A percentile compares a stretch with the other conserved stretches of the same genome.
phyloP scores from a whole-genome alignment of 2,797 vertebrate genomes.

The Sebastes oblongus region DNA sequence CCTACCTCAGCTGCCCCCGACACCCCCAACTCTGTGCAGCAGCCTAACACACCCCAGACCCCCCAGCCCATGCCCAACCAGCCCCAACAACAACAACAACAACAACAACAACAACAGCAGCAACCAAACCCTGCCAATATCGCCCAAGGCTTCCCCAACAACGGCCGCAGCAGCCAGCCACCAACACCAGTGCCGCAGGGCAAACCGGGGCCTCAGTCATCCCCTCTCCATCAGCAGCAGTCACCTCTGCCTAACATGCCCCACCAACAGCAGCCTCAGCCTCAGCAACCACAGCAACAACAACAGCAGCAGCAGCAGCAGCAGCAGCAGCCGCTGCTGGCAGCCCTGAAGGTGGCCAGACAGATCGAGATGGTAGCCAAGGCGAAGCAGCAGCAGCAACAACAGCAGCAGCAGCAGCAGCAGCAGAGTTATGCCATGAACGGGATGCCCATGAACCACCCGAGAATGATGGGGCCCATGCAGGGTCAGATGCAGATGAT shows the following conservation, averaged over 20 bases:
- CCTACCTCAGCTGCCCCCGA: conserved; percentile 94
- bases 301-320: conserved; percentile 63
- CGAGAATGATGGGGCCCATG: conserved; percentile 87
- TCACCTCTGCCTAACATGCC: conserved; percentile 88
- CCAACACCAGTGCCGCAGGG: conserved; percentile 87
- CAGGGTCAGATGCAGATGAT: conserved; percentile 89
- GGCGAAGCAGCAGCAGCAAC: conserved; percentile 77
- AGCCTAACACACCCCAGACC: conserved; percentile 92
- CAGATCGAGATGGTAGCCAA: conserved; percentile 94
- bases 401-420: conserved; percentile 78
- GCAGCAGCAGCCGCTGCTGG: conserved; percentile 77
- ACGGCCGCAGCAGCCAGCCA: conserved; percentile 90
- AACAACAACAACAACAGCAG: conserved; percentile 60
- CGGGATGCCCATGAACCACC: conserved; percentile 89
- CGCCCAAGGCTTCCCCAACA: conserved; percentile 87
- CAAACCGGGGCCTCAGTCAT: conserved; percentile 87
- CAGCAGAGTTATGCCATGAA: conserved; percentile 89
- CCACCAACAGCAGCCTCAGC: conserved; percentile 82
- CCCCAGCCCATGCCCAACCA: conserved; percentile 88
- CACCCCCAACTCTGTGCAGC: conserved; percentile 90
- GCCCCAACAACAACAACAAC: conserved; percentile 65
- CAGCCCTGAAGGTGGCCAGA: conserved; percentile 90
- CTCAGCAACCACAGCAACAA: conserved; percentile 60
- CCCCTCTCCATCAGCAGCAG: conserved; percentile 86
- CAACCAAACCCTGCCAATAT: conserved; percentile 86